Evolutionary conservation across 2,113 vertebrate genomes (phyloP).

Genomic region (Corythornis madagascariensis): DNA sequence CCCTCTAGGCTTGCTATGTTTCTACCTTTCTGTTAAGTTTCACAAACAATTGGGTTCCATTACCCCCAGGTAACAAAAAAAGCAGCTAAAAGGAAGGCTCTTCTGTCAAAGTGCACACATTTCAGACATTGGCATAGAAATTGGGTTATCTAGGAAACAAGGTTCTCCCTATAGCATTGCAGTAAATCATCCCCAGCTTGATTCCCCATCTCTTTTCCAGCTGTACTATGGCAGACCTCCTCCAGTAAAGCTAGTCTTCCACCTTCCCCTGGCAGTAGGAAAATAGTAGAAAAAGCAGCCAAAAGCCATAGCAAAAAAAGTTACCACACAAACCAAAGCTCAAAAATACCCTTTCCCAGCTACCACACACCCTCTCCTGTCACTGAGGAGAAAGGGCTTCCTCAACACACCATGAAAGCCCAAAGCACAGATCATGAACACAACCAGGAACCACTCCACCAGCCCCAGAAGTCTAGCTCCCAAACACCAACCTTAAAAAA

Average conservation of each 20-base stretch:
- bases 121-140: background rate
- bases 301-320: background rate
- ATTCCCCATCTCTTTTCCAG: background rate
- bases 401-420: accelerated
- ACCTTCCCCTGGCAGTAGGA: background rate
- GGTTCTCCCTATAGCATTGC: background rate
- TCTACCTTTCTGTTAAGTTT: background rate
- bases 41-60: background rate
- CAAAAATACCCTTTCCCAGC: accelerated
- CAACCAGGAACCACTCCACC: accelerated
- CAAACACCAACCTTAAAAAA: background rate
- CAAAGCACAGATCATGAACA: accelerated
- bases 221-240: background rate
- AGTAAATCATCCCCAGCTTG: background rate
- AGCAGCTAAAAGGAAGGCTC: background rate
- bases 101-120: background rate
- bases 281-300: background rate
- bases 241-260: background rate
- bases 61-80: background rate
- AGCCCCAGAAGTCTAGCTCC: background rate
- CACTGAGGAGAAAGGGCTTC: accelerated
- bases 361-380: accelerated
- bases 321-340: background rate
- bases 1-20: background rate
- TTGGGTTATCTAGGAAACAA: background rate